phyloP scores from a whole-genome alignment of 2,888 invertebrate species.

The Cosmia pyralina region DNA sequence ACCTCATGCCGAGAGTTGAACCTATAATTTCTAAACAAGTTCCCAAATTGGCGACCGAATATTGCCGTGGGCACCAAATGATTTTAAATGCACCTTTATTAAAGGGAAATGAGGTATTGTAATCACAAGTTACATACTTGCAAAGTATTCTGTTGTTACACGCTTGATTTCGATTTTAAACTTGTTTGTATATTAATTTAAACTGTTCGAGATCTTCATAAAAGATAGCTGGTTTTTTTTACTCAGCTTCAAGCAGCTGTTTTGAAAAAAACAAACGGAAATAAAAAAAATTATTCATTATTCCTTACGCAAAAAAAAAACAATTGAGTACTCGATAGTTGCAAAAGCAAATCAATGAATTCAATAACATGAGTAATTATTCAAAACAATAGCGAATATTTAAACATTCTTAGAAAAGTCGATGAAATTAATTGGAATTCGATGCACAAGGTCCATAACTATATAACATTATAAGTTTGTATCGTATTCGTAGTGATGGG shows the following conservation, averaged over 20 bases:
- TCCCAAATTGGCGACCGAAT: constrained; percentile 88
- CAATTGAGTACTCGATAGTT: constrained; percentile 29
- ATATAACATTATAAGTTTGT: constrained; percentile 46
- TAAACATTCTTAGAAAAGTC: constrained; percentile 46
- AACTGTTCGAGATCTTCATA: constrained; percentile 10
- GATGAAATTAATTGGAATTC: constrained; percentile 60
- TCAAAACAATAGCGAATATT: constrained; percentile 57
- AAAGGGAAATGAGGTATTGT: constrained; percentile 87
- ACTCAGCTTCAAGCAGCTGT: neutral
- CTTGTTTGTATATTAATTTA: constrained; percentile 49
- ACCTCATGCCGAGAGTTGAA: constrained; percentile 79
- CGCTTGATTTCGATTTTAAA: constrained; percentile 42
- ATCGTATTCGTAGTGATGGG: constrained; percentile 57
- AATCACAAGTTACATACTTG: constrained; percentile 79
- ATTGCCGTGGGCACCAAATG: constrained; percentile 80
- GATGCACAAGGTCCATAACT: constrained; percentile 57
- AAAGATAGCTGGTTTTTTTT: neutral
- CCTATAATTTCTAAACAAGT: constrained; percentile 90
- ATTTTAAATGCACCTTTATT: constrained; percentile 86
- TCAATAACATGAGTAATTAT: constrained; percentile 60
- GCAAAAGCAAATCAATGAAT: constrained; percentile 53
- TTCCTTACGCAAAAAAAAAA: constrained; percentile 20
- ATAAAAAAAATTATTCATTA: constrained; percentile 28
- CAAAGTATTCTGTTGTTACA: constrained; percentile 59
- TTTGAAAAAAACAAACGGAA: neutral